Evolutionary conservation across 2,797 vertebrate genomes (phyloP).

Genomic region (Oophaga sylvatica): DNA sequence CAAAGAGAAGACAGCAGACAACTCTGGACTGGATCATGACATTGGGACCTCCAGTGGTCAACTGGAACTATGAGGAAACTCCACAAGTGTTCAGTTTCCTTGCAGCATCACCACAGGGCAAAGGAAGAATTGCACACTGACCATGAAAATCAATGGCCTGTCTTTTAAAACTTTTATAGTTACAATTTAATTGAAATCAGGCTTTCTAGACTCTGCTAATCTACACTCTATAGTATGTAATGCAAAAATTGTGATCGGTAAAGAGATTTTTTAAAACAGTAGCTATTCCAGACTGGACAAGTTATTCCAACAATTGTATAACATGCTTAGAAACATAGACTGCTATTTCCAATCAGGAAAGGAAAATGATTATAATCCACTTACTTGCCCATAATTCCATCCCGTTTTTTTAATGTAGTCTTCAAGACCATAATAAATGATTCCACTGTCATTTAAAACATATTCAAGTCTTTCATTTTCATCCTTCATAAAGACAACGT

Average conservation of each 20-base stretch:
- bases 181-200: neutral
- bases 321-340: neutral
- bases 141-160: neutral
- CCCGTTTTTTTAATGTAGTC: constrained; percentile 66
- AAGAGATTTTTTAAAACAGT: neutral
- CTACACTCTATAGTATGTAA: neutral
- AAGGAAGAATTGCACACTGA: no score
- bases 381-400: constrained; percentile 84
- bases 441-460: constrained; percentile 79
- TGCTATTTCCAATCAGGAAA: neutral
- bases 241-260: neutral
- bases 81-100: neutral
- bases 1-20: no score
- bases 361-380: neutral
- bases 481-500: constrained; percentile 76
- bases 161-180: neutral
- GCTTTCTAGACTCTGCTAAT: neutral
- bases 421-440: constrained; percentile 74
- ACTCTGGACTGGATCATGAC: no score
- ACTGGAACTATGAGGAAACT: neutral
- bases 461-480: constrained; percentile 77
- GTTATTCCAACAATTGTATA: neutral
- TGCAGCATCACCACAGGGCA: neutral
- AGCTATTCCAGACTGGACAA: neutral
- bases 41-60: no score